These are phyloP conservation scores for Lypha dubia DNA, from an alignment of 2,888 invertebrate species.

Conservation along the genomic window DNA sequence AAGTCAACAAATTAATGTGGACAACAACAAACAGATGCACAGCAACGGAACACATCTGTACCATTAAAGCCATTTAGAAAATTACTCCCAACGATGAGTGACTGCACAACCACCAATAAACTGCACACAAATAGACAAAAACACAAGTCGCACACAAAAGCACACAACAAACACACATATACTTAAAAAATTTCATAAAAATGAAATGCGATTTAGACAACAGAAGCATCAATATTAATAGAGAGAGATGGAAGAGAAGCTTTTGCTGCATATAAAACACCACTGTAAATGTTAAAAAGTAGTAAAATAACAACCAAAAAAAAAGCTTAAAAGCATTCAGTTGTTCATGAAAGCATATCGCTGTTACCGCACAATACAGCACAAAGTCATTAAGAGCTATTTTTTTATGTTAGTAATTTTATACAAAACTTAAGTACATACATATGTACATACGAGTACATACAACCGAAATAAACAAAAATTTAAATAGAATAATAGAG, in stretches of 20 bases:
- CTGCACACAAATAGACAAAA: conserved; percentile 29
- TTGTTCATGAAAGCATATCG: conserved; percentile 44
- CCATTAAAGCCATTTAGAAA: conserved; percentile 57
- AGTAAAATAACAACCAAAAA: not conserved
- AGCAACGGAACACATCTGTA: conserved; percentile 41
- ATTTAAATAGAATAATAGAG: not conserved
- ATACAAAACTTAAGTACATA: not conserved
- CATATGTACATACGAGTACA: not conserved
- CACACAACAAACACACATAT: not conserved
- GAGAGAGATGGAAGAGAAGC: not conserved
- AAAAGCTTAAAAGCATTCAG: conserved; percentile 25
- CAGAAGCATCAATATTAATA: conserved; percentile 36
- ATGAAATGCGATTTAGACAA: conserved; percentile 16
- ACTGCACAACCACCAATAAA: conserved; percentile 28
- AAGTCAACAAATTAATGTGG: conserved; percentile 48
- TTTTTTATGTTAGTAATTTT: conserved; percentile 42
- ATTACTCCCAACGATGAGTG: conserved; percentile 24
- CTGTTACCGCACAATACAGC: conserved; percentile 33
- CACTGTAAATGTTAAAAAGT: conserved; percentile 9
- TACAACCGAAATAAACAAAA: not conserved
- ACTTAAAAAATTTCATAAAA: not conserved
- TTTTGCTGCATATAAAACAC: conserved; percentile 1
- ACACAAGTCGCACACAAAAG: not conserved
- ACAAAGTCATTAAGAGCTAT: conserved; percentile 34
- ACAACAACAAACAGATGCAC: conserved; percentile 22